A percentile compares a stretch with the other conserved stretches of the same genome.
phyloP scores from a whole-genome alignment of 1,140 invertebrate species.

The Danaus plexippus region DNA sequence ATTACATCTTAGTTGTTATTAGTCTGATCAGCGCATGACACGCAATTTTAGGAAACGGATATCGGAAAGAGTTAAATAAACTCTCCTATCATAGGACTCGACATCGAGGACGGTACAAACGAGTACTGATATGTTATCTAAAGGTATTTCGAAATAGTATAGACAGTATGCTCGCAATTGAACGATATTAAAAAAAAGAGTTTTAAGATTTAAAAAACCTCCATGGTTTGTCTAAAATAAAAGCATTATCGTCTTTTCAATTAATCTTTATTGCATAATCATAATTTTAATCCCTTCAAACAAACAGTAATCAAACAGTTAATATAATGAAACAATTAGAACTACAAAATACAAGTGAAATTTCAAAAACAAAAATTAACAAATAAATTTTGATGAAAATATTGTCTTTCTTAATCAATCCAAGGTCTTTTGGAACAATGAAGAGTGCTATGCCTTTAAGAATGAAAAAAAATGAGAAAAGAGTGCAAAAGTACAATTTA shows the following conservation, averaged over 20 bases:
- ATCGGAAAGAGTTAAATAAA: no score
- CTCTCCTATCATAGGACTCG: no score
- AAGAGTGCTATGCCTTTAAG: not conserved
- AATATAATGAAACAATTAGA: conserved; percentile 7
- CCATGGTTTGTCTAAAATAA: conserved; percentile 7
- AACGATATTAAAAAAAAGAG: no score
- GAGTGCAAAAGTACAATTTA: no score
- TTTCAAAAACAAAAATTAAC: conserved; percentile 14
- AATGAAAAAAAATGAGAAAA: not conserved
- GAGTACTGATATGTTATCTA: no score
- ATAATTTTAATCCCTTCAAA: conserved; percentile 38
- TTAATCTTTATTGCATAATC: conserved; percentile 53
- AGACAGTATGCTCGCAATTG: no score
- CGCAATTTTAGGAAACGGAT: no score
- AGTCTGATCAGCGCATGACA: no score
- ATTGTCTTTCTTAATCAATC: conserved; percentile 54
- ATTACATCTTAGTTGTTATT: no score
- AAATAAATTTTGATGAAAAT: conserved; percentile 24
- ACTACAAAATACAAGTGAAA: conserved; percentile 19
- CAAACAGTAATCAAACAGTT: conserved; percentile 41
- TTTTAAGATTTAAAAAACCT: not conserved
- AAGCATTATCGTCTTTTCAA: conserved; percentile 19
- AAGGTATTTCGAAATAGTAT: no score
- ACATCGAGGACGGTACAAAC: no score
- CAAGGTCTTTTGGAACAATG: conserved; percentile 14